These are phyloP conservation scores for Lysandra bellargus DNA, from an alignment of 2,888 invertebrate genomes.

Conservation along the genomic window DNA sequence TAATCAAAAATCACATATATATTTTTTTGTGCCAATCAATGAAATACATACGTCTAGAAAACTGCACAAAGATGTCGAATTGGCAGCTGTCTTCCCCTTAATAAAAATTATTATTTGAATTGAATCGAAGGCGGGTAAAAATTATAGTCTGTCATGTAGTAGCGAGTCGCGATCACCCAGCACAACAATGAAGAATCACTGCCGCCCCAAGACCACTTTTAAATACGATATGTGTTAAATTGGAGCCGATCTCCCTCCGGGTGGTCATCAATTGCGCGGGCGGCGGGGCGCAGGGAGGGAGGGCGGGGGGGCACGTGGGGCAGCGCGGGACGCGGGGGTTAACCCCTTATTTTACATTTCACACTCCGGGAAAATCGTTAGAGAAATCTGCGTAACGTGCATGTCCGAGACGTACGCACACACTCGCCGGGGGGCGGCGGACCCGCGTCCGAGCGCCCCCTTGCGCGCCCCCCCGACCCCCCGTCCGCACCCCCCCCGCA, in stretches of 20 bases:
- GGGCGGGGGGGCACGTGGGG: conserved; percentile 50
- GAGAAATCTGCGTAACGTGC: conserved; percentile 80
- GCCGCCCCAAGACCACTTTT: conserved; percentile 65
- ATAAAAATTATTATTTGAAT: not conserved
- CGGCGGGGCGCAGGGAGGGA: conserved; percentile 54
- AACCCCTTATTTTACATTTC: conserved; percentile 81
- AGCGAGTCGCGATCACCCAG: not conserved
- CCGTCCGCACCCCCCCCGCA: conserved; percentile 46
- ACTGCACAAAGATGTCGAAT: too few relatives aligned
- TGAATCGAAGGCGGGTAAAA: not conserved
- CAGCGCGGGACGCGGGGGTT: conserved; percentile 57
- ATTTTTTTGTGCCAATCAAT: too few relatives aligned
- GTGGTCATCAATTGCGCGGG: conserved; percentile 74
- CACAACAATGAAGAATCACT: conserved; percentile 8
- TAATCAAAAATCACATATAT: too few relatives aligned
- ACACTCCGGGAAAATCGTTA: conserved; percentile 81
- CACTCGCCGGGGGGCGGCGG: conserved; percentile 46
- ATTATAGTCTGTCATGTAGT: not conserved
- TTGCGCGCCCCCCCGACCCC: conserved; percentile 54
- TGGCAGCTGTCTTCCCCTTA: too few relatives aligned
- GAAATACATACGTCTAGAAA: too few relatives aligned
- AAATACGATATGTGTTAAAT: conserved; percentile 78
- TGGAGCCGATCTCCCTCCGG: conserved; percentile 75
- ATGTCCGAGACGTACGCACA: conserved; percentile 76
- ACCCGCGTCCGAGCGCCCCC: conserved; percentile 59